Conservation (phyloP, 1,140 invertebrate genomes). For the Paramacrobiotus metropolitanus region DNA sequence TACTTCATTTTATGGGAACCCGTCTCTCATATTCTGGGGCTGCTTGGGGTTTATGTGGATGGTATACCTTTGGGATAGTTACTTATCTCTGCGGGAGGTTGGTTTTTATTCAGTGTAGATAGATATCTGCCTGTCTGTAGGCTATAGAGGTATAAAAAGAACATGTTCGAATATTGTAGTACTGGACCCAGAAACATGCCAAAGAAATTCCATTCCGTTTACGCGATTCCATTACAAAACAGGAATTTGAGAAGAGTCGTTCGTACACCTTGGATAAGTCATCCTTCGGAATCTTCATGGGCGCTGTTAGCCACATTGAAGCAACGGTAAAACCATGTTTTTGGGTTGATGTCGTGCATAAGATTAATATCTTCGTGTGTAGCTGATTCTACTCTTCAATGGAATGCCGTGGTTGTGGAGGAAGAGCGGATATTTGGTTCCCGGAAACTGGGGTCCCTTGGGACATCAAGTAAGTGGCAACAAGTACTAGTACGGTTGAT, state of each 20-base stretch:
- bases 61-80: slow-evolving; percentile 47
- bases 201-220: slow-evolving; percentile 44
- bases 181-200: slow-evolving; percentile 41
- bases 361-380: slow-evolving; percentile 11
- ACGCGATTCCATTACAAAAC: slow-evolving; percentile 44
- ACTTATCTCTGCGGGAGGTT: slow-evolving; percentile 58
- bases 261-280: slow-evolving; percentile 60
- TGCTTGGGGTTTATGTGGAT: slow-evolving; percentile 26
- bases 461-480: neutral
- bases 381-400: slow-evolving; percentile 21
- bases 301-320: slow-evolving; percentile 41
- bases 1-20: slow-evolving; percentile 9
- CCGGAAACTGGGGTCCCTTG: neutral
- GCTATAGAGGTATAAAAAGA: slow-evolving; percentile 7
- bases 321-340: slow-evolving; percentile 32
- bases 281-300: slow-evolving; percentile 44
- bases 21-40: slow-evolving; percentile 18
- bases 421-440: slow-evolving; percentile 26
- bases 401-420: slow-evolving; percentile 34
- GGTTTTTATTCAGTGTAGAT: slow-evolving; percentile 10
- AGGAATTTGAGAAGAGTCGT: slow-evolving; percentile 65
- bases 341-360: neutral
- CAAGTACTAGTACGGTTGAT: too few species aligned
- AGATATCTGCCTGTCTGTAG: neutral
- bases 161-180: slow-evolving; percentile 31